These are phyloP conservation scores for Stegastes partitus DNA, from an alignment of 2,113 vertebrate species.

Conservation along the genomic window DNA sequence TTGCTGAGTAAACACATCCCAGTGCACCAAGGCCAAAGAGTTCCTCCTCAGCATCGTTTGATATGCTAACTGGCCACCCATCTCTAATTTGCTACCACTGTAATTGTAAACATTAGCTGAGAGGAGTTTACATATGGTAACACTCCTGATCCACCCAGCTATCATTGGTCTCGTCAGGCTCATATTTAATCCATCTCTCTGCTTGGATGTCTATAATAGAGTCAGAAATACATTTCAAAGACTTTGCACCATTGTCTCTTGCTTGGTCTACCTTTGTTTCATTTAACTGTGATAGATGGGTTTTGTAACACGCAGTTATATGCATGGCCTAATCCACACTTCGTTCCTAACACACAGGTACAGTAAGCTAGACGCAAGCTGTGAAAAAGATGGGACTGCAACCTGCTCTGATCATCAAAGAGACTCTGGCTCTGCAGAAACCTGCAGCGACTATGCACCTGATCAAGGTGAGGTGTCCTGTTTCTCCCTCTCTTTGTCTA, in stretches of 20 bases:
- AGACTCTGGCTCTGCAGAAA: conserved; percentile 7
- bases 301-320: conserved; percentile 1
- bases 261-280: neutral
- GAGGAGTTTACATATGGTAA: conserved; percentile 60
- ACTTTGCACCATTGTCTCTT: neutral
- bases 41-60: conserved; percentile 60
- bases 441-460: neutral
- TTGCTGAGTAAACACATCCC: conserved; percentile 77
- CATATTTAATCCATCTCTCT: conserved; percentile 13
- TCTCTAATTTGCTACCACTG: conserved; percentile 66
- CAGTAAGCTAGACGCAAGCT: neutral
- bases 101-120: conserved; percentile 71
- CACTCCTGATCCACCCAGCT: conserved; percentile 49
- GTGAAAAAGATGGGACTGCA: neutral
- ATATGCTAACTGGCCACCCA: conserved; percentile 66
- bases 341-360: conserved; percentile 1
- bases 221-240: neutral
- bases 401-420: conserved; percentile 37
- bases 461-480: conserved; percentile 17
- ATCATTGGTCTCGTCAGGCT: conserved; percentile 11
- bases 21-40: conserved; percentile 55
- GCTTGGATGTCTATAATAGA: neutral
- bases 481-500: conserved; percentile 1
- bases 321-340: neutral
- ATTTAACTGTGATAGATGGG: neutral